Evolutionary conservation across 2,113 vertebrate species (phyloP).

Genomic region (Colistium nudipinnis): DNA sequence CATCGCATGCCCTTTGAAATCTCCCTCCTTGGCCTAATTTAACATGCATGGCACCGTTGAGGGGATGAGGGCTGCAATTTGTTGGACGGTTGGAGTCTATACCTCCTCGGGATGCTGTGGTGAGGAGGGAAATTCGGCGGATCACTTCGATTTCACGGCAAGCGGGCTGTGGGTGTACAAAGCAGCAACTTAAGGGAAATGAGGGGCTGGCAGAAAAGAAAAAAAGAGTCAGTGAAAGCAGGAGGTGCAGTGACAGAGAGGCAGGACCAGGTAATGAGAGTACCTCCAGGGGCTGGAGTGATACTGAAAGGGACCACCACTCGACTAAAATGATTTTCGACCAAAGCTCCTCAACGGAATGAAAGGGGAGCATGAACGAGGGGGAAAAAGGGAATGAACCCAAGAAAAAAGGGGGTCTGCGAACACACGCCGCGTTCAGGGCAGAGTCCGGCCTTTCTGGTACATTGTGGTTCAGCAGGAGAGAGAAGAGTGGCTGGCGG

Average conservation of each 20-base stretch:
- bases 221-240: slow-evolving; percentile 25
- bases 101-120: slow-evolving; percentile 20
- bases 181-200: slow-evolving; percentile 41
- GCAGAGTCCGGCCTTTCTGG: background rate
- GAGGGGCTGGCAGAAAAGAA: slow-evolving; percentile 22
- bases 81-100: slow-evolving; percentile 17
- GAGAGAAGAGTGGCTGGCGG: slow-evolving; percentile 11
- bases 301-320: slow-evolving; percentile 18
- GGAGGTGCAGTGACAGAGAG: slow-evolving; percentile 21
- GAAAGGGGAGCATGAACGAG: background rate
- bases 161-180: slow-evolving; percentile 20
- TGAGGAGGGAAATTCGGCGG: slow-evolving; percentile 23
- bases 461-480: slow-evolving; percentile 2
- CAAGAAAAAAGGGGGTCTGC: slow-evolving; percentile 4
- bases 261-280: slow-evolving; percentile 34
- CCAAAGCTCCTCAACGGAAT: background rate
- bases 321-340: slow-evolving; percentile 18
- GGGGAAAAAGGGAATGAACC: background rate
- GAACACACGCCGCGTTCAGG: slow-evolving; percentile 28
- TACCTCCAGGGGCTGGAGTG: slow-evolving; percentile 17
- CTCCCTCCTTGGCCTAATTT: slow-evolving; percentile 51
- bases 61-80: slow-evolving; percentile 33
- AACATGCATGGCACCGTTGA: slow-evolving; percentile 51
- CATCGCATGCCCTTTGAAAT: slow-evolving; percentile 52
- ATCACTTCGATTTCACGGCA: slow-evolving; percentile 36